phyloP scores from a whole-genome alignment of 2,888 invertebrate species.

The Xanthia icteritia region DNA sequence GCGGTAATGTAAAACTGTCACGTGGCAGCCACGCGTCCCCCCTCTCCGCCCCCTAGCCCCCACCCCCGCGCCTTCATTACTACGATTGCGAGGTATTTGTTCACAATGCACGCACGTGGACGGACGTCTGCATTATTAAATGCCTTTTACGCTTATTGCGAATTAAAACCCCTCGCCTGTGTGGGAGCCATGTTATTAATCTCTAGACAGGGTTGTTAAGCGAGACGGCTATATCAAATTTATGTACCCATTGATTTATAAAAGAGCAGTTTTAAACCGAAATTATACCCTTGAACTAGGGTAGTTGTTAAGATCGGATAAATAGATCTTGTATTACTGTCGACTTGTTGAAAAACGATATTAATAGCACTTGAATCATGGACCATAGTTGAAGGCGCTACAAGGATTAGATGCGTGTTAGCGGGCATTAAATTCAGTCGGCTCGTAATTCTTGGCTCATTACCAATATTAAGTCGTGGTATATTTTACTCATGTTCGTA shows the following conservation, averaged over 20 bases:
- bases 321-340: constrained; percentile 9
- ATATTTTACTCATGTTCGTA: constrained; percentile 61
- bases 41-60: constrained; percentile 59
- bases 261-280: constrained; percentile 73
- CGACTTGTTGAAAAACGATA: constrained; percentile 15
- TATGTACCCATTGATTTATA: constrained; percentile 66
- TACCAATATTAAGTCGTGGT: constrained; percentile 55
- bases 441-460: constrained; percentile 57
- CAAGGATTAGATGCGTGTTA: constrained; percentile 50
- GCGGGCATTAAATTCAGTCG: constrained; percentile 26
- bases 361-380: constrained; percentile 9
- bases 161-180: constrained; percentile 82
- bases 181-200: constrained; percentile 83
- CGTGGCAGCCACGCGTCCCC: constrained; percentile 86
- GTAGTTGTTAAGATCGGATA: constrained; percentile 29
- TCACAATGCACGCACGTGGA: constrained; percentile 83
- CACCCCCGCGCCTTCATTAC: constrained; percentile 85
- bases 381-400: constrained; percentile 7
- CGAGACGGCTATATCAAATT: constrained; percentile 73
- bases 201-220: constrained; percentile 69
- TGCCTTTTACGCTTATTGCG: constrained; percentile 90
- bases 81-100: constrained; percentile 88
- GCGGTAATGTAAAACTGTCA: constrained; percentile 85
- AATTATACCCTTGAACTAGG: constrained; percentile 25
- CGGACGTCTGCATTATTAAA: constrained; percentile 90